Conservation (phyloP, 2,113 vertebrate species). For the Triplophysa tibetana region DNA sequence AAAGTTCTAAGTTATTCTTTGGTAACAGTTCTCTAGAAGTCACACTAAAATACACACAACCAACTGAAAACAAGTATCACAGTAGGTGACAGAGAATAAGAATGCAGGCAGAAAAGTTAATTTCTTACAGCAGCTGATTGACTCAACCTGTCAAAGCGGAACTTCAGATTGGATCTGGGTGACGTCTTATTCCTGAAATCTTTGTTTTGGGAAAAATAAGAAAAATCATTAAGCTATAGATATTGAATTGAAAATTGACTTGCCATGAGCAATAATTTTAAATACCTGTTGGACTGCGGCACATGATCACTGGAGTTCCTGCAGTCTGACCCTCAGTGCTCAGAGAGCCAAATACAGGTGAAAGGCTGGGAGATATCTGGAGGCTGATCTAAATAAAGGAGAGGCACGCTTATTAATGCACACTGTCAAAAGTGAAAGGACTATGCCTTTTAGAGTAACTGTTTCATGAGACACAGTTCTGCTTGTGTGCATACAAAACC, state of each 20-base stretch:
- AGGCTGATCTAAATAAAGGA: slow-evolving; percentile 73
- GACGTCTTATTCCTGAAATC: slow-evolving; percentile 89
- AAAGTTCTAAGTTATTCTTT: not conserved
- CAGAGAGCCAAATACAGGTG: slow-evolving; percentile 74
- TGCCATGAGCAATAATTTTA: slow-evolving; percentile 4
- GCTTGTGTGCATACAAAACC: too few species aligned
- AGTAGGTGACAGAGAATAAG: not conserved
- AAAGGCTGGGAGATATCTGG: slow-evolving; percentile 71
- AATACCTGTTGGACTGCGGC: slow-evolving; percentile 88
- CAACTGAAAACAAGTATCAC: not conserved
- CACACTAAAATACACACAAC: slow-evolving; percentile 34
- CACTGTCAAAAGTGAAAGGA: too few species aligned
- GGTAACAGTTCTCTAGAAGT: not conserved
- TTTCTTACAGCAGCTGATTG: slow-evolving; percentile 79
- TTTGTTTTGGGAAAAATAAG: slow-evolving; percentile 57
- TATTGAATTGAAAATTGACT: not conserved
- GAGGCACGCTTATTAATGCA: not conserved
- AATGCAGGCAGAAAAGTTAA: not conserved
- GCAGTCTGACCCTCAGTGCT: slow-evolving; percentile 75
- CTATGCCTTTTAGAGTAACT: too few species aligned
- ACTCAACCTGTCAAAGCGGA: slow-evolving; percentile 91
- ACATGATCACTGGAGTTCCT: slow-evolving; percentile 83
- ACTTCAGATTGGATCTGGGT: slow-evolving; percentile 90
- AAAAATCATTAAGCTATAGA: not conserved
- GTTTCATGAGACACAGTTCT: too few species aligned